Evolutionary conservation across 2,888 invertebrate species (phyloP), one percentile per base, ranked within the genome.

Genomic region (Plebejus anna): DNA sequence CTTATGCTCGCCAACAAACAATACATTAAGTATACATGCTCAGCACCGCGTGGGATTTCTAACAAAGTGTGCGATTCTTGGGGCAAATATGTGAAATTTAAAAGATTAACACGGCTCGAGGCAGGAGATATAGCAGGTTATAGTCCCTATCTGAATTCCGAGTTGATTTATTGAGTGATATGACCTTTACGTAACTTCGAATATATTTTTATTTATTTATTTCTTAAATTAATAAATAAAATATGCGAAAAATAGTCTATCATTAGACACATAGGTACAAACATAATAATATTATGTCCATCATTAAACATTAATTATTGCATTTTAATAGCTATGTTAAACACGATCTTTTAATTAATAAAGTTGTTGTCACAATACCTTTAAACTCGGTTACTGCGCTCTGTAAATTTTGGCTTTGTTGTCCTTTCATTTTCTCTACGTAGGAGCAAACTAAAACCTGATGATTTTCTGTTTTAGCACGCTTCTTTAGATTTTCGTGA

Each of bases 401-500:
- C 38, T 70, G 70, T 36, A 71, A 38, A 47, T 73, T 47, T 66
- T 13, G 66, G 13, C 66, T 55, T 73, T 72, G 72, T 47, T 72
- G 22, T 73, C 55, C 51, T 73, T 73, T 32, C 73, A 73, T 73
- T 28, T 42, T 72, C 73, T 73, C 36, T 51, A 55, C 73, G 16
- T 32, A 42, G 28, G 66, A 13, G 66, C n/a, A n/a, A 71, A 71
- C 71, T 71, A 71, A 71, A 71, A 71, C 38, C 32, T 66, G 13
- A 71, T 71, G 7, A n/a, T 22, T 42, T 7, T 38, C 5, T 71
- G 3, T 71, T 42, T n/a, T 0, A 7, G 7, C 71, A 71, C 42
- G 71, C 42, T 9, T n/a, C 55, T 55, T 47, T 16, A 55, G 22
- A 9, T 11, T 28, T 61, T 28, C 22, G 11, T 28, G 9, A 47